These are phyloP conservation scores for Strix occidentalis DNA, from an alignment of 2,797 vertebrate genomes.

Conservation along the genomic window DNA sequence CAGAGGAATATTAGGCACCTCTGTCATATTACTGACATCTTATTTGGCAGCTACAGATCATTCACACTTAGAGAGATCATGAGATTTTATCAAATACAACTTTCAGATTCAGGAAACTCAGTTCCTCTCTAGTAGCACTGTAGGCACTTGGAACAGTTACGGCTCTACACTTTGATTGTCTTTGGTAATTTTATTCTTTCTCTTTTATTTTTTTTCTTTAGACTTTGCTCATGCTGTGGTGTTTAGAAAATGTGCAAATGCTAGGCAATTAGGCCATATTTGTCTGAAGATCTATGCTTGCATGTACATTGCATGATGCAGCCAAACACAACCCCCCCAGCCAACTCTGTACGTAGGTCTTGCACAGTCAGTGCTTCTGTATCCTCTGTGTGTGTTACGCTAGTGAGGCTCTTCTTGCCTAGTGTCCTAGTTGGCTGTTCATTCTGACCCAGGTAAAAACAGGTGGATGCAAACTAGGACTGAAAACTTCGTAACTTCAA, in stretches of 20 bases:
- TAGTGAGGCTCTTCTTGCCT: background rate
- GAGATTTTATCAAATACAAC: background rate
- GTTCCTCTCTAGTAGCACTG: background rate
- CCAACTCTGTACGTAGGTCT: background rate
- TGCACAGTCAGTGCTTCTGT: background rate
- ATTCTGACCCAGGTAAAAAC: background rate
- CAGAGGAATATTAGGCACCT: background rate
- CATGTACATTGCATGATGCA: background rate
- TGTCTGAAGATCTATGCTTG: background rate
- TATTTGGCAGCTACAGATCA: background rate
- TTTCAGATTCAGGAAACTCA: background rate
- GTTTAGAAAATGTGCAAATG: background rate
- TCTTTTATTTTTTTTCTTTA: background rate
- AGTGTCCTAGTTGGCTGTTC: background rate
- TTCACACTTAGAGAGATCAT: background rate
- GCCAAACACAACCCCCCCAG: background rate
- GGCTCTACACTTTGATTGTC: background rate
- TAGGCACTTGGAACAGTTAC: background rate
- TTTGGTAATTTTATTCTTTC: background rate
- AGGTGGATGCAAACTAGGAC: background rate
- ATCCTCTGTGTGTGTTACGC: too few relatives aligned
- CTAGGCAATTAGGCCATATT: background rate
- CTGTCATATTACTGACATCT: background rate
- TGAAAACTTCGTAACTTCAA: background rate
- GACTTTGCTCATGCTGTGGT: background rate